Evolutionary conservation across 2,113 vertebrate species (phyloP), one percentile per base, ranked within the genome.

Genomic region (Peromyscus leucopus): DNA sequence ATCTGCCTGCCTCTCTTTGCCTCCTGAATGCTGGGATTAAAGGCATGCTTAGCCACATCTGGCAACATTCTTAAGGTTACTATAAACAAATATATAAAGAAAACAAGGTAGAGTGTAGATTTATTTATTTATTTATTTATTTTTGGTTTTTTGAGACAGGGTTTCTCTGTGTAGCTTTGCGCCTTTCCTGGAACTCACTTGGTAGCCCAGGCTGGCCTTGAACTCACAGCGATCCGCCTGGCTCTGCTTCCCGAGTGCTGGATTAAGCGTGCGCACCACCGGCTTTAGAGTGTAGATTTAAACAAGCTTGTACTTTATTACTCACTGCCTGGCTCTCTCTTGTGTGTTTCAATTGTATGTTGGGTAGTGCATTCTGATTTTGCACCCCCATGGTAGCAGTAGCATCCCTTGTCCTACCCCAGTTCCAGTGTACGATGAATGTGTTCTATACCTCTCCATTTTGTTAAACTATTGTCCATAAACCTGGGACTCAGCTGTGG

Each of bases 241-340:
- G n/a, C n/a, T n/a, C n/a, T n/a, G n/a, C n/a, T n/a, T n/a, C n/a
- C n/a, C n/a, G n/a, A n/a, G n/a, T n/a, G n/a, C n/a, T n/a, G n/a
- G n/a, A n/a, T n/a, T n/a, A n/a, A n/a, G n/a, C n/a, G n/a, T n/a
- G n/a, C n/a, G n/a, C n/a, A n/a, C n/a, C n/a, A n/a, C n/a, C n/a
- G n/a, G n/a, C n/a, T n/a, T n/a, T 55, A 85, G 6, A 65, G 24
- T 26, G 13, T 63, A 46, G 22, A n/a, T 85, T 76, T 75, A 85
- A 74, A 75, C 59, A 67, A 63, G 51, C 63, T 42, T 65, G 42
- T 48, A 67, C 9, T 55, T 28, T 63, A 46, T 57, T 13, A 61
- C 12, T 94, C 71, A 79, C 42, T 85, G 12, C 15, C 28, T 46
- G 63, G 36, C 12, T 94, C 90, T 79, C 78, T 96, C 93, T 80